phyloP scores from a whole-genome alignment of 1,140 invertebrate species.

The Carposina sasakii region DNA sequence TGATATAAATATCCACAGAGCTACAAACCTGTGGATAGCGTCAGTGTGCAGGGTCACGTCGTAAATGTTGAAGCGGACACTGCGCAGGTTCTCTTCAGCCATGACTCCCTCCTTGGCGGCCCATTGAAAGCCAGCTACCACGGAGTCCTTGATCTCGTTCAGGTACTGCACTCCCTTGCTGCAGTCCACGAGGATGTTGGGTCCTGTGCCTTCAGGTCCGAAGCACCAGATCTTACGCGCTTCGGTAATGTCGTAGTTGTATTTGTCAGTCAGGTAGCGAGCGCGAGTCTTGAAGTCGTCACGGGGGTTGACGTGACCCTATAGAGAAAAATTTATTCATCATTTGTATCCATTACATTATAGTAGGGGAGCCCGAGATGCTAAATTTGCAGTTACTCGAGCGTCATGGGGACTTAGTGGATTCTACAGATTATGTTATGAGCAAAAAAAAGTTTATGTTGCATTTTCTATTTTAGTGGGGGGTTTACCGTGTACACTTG shows the following conservation, averaged over 20 bases:
- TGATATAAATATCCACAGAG: too few species aligned
- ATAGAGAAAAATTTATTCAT: slow-evolving; percentile 1
- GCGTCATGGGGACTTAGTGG: too few species aligned
- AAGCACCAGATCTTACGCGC: slow-evolving; percentile 99
- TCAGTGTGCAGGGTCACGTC: slow-evolving; percentile 99
- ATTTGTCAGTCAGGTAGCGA: slow-evolving; percentile 94
- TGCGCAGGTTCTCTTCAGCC: slow-evolving; percentile 98
- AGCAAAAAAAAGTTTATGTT: too few species aligned
- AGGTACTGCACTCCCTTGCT: slow-evolving; percentile 98
- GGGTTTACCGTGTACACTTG: too few species aligned
- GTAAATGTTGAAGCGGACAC: slow-evolving; percentile 98
- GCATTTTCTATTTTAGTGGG: too few species aligned
- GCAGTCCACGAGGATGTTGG: slow-evolving; percentile 97
- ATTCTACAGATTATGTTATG: too few species aligned
- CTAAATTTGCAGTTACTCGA: too few species aligned
- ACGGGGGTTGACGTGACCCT: slow-evolving; percentile 93
- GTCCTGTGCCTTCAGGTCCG: slow-evolving; percentile 98
- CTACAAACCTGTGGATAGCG: slow-evolving; percentile 92
- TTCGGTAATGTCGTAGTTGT: slow-evolving; percentile 98
- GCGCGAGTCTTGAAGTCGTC: slow-evolving; percentile 98
- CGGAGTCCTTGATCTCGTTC: slow-evolving; percentile 98
- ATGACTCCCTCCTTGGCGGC: slow-evolving; percentile 99
- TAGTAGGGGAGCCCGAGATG: too few species aligned
- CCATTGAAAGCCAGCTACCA: slow-evolving; percentile 99
- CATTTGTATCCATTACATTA: too few species aligned